Evolutionary conservation across 2,888 invertebrate genomes (phyloP), one percentile per base, ranked within the genome.

Genomic region (Drosophila kanekoi): DNA sequence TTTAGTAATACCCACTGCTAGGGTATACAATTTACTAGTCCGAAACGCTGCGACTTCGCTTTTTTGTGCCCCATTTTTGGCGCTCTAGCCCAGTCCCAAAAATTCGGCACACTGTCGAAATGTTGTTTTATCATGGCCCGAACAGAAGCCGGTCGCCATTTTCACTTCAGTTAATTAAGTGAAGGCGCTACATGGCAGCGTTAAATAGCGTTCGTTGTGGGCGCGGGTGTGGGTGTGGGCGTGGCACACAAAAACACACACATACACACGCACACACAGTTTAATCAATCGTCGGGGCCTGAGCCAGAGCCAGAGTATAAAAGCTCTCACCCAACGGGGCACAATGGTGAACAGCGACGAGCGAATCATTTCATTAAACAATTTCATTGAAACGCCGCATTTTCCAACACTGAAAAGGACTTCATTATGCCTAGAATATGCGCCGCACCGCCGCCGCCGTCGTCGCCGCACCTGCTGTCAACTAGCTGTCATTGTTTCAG

Each of bases 121-220:
- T 86, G 77, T 74, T 83, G 89, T 88, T 83, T 28, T 83, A 82
- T 82, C 81, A 69, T 66, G 64, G 53, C 48, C 61, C 68, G 60
- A 63, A 72, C 85, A 84, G 87, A 70, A 69, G 54, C 57, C 57
- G 58, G 63, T 72, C 87, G 86, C 74, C 74, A 86, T 88, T 88
- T 83, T 85, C 89, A 83, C 83, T 83, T 88, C 83, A 83, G 89
- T 83, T 83, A 88, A 83, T 83, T 83, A 83, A 83, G 83, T 86
- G 72, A 88, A 88, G 84, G 83, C 74, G 74, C 67, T 71, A 59
- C 58, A 54, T 23, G 52, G 43, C 37, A 40, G 37, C 65, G 44
- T 38, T 64, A 64, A 64, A 64, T 64, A 41, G 63, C n/a, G 20
- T 3, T 10, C 9, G 9, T 10, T 6, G 18, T 0, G 44, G 35